phyloP scores from a whole-genome alignment of 2,113 vertebrate species.

The Sakesphorus luctuosus region DNA sequence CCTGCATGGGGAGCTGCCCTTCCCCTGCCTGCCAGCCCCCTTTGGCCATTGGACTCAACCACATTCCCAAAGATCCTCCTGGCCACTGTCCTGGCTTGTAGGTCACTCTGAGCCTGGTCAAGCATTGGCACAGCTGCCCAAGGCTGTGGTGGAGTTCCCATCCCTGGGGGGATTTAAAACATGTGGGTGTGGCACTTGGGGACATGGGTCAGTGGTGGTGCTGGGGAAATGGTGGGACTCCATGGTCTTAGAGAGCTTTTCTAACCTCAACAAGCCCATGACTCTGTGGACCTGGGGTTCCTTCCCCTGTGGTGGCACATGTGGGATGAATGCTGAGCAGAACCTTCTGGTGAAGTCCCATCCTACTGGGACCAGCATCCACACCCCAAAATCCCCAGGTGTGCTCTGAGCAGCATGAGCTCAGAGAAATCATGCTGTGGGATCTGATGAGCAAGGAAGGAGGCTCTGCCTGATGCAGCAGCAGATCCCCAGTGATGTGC shows the following conservation, averaged over 20 bases:
- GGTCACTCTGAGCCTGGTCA: background rate
- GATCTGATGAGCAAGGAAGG: background rate
- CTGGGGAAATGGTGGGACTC: background rate
- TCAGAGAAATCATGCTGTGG: rapidly evolving
- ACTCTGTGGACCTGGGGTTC: rapidly evolving
- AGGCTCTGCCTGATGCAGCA: background rate
- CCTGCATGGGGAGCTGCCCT: background rate
- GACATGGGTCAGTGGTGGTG: background rate
- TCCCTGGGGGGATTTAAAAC: background rate
- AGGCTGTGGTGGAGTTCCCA: background rate
- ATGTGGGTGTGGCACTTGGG: background rate
- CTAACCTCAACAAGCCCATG: background rate
- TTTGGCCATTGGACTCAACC: background rate
- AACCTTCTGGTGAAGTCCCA: background rate
- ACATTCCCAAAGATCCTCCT: background rate
- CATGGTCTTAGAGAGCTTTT: rapidly evolving
- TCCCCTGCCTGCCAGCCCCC: background rate
- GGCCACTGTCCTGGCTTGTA: background rate
- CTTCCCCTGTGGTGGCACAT: rapidly evolving
- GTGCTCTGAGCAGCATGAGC: background rate
- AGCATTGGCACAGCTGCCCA: background rate
- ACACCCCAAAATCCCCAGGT: rapidly evolving
- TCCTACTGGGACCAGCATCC: background rate
- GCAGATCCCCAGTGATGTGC: background rate
- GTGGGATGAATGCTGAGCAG: background rate